phyloP scores from a whole-genome alignment of 2,113 vertebrate genomes.

The Hoplias malabaricus region DNA sequence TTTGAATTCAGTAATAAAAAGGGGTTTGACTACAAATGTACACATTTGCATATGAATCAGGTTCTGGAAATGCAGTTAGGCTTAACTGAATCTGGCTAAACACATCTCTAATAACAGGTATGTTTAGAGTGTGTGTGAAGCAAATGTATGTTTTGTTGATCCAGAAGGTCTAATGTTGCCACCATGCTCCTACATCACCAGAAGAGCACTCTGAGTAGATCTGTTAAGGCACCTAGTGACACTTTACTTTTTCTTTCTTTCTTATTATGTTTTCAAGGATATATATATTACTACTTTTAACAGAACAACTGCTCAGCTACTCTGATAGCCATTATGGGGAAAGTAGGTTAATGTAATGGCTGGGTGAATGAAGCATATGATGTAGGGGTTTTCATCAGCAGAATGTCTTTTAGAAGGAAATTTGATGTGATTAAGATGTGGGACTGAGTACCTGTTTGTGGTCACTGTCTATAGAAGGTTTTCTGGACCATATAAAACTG shows the following conservation, averaged over 20 bases:
- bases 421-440: background rate
- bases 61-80: background rate
- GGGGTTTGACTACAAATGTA: too few species aligned
- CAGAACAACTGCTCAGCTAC: background rate
- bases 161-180: background rate
- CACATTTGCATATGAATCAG: background rate
- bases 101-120: too few species aligned
- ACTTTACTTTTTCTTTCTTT: background rate
- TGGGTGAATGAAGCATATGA: background rate
- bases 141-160: background rate
- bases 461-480: background rate
- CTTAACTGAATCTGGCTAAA: background rate
- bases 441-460: background rate
- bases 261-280: too few species aligned
- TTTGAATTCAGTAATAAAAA: too few species aligned
- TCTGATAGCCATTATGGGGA: background rate
- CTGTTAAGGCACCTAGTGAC: background rate
- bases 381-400: background rate
- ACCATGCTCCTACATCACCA: background rate
- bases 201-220: background rate
- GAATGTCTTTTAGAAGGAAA: background rate
- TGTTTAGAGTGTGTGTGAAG: too few species aligned
- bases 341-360: slow-evolving; percentile 12
- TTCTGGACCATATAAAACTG: background rate
- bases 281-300: background rate